These are phyloP conservation scores for Aldabrachelys gigantea DNA, from an alignment of 2,113 vertebrate species.

Conservation along the genomic window DNA sequence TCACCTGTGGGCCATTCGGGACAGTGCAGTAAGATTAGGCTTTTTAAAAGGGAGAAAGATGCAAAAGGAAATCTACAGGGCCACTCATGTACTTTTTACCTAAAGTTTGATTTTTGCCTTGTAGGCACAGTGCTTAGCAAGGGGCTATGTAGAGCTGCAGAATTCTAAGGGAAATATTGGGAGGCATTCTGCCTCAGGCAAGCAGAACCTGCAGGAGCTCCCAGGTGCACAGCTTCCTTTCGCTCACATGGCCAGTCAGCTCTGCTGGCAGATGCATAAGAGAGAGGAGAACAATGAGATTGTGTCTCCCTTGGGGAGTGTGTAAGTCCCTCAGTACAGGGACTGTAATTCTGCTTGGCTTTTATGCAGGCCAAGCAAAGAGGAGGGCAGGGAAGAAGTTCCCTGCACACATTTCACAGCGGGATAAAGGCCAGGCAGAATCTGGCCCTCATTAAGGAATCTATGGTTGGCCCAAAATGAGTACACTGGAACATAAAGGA, in stretches of 20 bases:
- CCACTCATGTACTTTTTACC: neutral
- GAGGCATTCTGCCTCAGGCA: neutral
- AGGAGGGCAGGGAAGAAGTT: neutral
- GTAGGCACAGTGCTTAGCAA: neutral
- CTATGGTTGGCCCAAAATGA: neutral
- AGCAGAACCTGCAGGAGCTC: neutral
- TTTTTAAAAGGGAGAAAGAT: neutral
- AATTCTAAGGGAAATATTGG: rapidly evolving
- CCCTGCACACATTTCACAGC: neutral
- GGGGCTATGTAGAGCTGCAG: neutral
- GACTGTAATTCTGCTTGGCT: neutral
- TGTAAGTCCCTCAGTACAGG: neutral
- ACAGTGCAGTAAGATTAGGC: neutral
- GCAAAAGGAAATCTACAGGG: neutral
- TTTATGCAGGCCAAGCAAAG: neutral
- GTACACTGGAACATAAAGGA: neutral
- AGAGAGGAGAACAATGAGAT: neutral
- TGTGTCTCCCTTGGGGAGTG: neutral
- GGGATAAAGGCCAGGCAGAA: neutral
- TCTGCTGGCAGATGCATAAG: neutral
- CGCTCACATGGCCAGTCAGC: neutral
- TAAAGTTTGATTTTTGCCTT: rapidly evolving
- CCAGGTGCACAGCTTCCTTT: neutral
- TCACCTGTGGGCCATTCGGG: neutral
- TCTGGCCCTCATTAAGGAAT: neutral